Evolutionary conservation across 2,797 vertebrate species (phyloP), one percentile per base, ranked within the genome.

Genomic region (Crotalus adamanteus): DNA sequence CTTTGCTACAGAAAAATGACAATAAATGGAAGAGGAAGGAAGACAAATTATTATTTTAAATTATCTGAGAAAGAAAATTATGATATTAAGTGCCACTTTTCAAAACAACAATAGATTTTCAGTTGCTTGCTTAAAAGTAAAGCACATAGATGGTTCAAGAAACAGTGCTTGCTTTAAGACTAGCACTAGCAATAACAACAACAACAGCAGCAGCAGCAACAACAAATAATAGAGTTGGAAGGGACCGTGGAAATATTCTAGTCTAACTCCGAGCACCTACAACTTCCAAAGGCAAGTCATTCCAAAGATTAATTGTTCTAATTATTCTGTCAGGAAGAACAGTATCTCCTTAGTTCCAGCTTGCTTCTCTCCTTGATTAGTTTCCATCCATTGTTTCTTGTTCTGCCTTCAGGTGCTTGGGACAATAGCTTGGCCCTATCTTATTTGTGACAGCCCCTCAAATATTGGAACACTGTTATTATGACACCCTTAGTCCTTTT

Each of bases 91-190:
- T 5, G 20, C 47, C 56, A 31, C 1, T 73, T 59, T 90, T 92
- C 25, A 65, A 86, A 90, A 51, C 28, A 78, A 86, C 16, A 57
- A 22, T 55, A 47, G 56, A 37, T 13, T 90, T 86, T 31, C 4
- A 86, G 25, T 16, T 65, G 51, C 3, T 31, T 86, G 26, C 37
- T 86, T 86, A 26, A 90, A 86, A 90, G 61, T 53, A 90, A 37
- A 87, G 51, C 11, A 47, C 12, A 47, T 47, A 69, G 6, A 69
- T 69, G 31, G 18, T 37, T 59, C 18, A 42, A 18, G 47, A 92
- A 86, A 89, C 18, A 86, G 28, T 86, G 9, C 25, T 56, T 90
- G n/a, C 73, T 92, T 88, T 92, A 92, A 92, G 20, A 88, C 9
- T 60, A 20, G n/a, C 22, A 90, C 57, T 69, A 69, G 31, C 5